Conservation (phyloP, 2,113 vertebrate genomes). For the Cottus gobio region DNA sequence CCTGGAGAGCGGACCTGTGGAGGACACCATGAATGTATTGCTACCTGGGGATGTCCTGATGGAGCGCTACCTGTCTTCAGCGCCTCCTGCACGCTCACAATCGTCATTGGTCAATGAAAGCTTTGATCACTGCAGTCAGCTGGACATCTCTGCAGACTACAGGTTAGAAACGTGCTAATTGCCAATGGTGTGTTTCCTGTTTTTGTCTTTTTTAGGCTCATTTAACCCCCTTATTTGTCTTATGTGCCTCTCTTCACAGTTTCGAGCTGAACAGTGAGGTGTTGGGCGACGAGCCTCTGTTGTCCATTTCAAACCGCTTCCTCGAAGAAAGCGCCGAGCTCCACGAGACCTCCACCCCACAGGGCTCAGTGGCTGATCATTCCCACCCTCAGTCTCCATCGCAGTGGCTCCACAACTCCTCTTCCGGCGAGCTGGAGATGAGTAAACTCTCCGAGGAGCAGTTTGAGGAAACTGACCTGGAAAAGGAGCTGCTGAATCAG, state of each 20-base stretch:
- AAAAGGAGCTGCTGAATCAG: slow-evolving; percentile 73
- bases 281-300: slow-evolving; percentile 72
- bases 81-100: slow-evolving; percentile 38
- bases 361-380: not conserved
- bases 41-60: slow-evolving; percentile 68
- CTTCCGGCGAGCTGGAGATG: slow-evolving; percentile 36
- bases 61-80: slow-evolving; percentile 84
- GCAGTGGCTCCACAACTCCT: slow-evolving; percentile 47
- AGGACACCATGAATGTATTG: slow-evolving; percentile 42
- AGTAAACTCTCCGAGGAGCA: slow-evolving; percentile 51
- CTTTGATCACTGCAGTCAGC: slow-evolving; percentile 62
- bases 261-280: slow-evolving; percentile 78
- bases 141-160: slow-evolving; percentile 75
- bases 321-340: slow-evolving; percentile 24
- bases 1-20: slow-evolving; percentile 36
- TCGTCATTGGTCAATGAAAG: slow-evolving; percentile 64
- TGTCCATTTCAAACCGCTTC: slow-evolving; percentile 64
- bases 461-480: slow-evolving; percentile 61
- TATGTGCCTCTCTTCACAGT: slow-evolving; percentile 42
- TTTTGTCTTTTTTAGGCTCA: not conserved
- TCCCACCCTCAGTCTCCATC: slow-evolving; percentile 14
- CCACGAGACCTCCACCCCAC: slow-evolving; percentile 7
- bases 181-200: not conserved
- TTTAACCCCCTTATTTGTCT: slow-evolving; percentile 8
- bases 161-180: slow-evolving; percentile 48